Conservation (phyloP, 1,140 invertebrate genomes). For the Drosophila pallidifrons region DNA sequence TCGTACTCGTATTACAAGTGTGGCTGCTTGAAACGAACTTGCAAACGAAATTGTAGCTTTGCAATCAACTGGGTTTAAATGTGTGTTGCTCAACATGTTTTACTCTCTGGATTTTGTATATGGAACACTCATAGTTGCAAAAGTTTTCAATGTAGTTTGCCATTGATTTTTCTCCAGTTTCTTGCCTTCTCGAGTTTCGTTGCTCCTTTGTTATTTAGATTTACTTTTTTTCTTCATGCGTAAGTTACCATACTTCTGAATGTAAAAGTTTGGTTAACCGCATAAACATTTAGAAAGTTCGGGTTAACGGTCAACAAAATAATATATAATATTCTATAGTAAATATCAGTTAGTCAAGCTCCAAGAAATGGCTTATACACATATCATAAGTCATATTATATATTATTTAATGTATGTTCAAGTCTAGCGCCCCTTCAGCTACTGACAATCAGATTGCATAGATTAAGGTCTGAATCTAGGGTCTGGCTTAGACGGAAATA, state of each 20-base stretch:
- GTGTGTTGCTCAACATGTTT: conserved; percentile 33
- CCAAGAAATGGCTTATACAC: too few species aligned
- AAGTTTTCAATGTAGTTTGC: conserved; percentile 26
- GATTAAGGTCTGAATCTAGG: too few species aligned
- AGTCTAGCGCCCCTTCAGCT: too few species aligned
- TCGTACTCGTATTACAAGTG: conserved; percentile 17
- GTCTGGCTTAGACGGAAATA: too few species aligned
- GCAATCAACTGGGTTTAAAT: conserved; percentile 70
- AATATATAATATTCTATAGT: not conserved
- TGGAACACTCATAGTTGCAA: conserved; percentile 14
- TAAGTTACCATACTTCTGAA: conserved; percentile 69
- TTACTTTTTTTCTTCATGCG: conserved; percentile 60
- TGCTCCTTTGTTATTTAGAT: conserved; percentile 40
- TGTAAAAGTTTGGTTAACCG: too few species aligned
- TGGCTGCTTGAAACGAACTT: conserved; percentile 39
- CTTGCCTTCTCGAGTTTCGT: conserved; percentile 33
- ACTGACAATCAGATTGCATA: too few species aligned
- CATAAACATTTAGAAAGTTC: not conserved
- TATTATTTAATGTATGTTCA: too few species aligned
- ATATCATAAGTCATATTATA: too few species aligned
- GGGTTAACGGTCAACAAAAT: conserved; percentile 54
- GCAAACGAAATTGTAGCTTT: conserved; percentile 65
- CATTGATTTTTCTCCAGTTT: conserved; percentile 70
- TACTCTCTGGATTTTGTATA: conserved; percentile 1
- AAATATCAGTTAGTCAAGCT: not conserved